Percentiles rank a stretch among this genome's conserved stretches.
These are phyloP conservation scores for Mesoligia furuncula DNA, from an alignment of 2,888 invertebrate species.

Conservation along the genomic window DNA sequence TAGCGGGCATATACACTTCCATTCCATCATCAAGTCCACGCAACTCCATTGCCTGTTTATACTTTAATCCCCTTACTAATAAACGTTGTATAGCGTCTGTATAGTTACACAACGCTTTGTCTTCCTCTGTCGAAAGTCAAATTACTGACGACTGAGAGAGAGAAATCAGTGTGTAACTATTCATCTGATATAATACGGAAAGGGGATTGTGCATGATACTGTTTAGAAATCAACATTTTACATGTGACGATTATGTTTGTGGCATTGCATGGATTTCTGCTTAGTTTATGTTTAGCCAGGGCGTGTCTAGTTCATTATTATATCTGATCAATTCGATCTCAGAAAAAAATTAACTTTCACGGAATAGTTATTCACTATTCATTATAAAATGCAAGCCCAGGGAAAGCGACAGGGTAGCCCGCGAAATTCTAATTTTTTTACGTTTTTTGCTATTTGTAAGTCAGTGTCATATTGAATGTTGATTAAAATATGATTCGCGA, in stretches of 20 bases:
- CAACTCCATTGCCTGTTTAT: neutral
- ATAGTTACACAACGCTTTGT: no score
- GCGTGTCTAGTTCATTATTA: neutral
- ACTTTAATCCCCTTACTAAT: neutral
- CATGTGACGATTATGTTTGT: neutral
- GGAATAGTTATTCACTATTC: neutral
- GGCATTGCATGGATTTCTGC: neutral
- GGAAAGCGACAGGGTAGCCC: no score
- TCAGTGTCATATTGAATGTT: no score
- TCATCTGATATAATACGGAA: no score
- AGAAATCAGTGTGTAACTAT: no score
- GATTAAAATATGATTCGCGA: no score
- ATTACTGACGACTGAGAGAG: no score
- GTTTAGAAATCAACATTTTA: neutral
- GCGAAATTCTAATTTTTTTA: no score
- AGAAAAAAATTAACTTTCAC: neutral
- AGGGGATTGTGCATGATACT: neutral
- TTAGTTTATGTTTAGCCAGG: no score
- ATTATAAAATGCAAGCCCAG: neutral
- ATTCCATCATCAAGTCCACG: neutral
- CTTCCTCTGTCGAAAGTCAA: no score
- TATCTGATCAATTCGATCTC: neutral
- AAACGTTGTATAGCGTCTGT: no score
- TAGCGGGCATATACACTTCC: neutral
- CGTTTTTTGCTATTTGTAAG: no score